Percentiles rank a stretch among this genome's conserved stretches.
Conservation (phyloP, 2,888 invertebrate genomes). For the Caenorhabditis auriculariae region DNA sequence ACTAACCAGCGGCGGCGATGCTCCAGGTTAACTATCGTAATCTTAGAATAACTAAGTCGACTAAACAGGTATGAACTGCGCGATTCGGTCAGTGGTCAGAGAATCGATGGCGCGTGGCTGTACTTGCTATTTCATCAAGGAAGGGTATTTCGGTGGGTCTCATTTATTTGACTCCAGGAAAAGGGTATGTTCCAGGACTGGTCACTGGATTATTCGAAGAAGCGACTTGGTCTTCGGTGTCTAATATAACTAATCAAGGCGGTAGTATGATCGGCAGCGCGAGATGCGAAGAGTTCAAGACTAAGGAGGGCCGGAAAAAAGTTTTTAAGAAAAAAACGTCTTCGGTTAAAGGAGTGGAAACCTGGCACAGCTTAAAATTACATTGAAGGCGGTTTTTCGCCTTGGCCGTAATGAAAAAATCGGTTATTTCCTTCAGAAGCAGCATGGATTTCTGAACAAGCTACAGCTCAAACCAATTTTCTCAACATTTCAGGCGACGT, state of each 20-base stretch:
- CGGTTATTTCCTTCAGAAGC: too few relatives aligned
- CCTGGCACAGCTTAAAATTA: not conserved
- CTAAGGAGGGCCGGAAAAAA: slow-evolving; percentile 80
- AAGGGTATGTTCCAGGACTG: slow-evolving; percentile 67
- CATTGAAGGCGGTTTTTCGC: not conserved
- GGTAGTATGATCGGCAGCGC: slow-evolving; percentile 98
- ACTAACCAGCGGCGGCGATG: slow-evolving; percentile 36
- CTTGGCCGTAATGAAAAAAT: too few relatives aligned
- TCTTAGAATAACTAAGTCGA: not conserved
- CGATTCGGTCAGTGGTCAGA: slow-evolving; percentile 91
- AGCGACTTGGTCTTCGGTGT: slow-evolving; percentile 92
- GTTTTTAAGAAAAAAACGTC: not conserved
- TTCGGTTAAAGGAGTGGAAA: not conserved
- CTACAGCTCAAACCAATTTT: not conserved
- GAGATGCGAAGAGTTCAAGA: slow-evolving; percentile 85
- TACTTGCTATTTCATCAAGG: slow-evolving; percentile 81
- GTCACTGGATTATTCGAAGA: slow-evolving; percentile 76
- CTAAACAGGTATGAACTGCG: slow-evolving; percentile 90
- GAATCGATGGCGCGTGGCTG: slow-evolving; percentile 96
- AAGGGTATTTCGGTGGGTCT: slow-evolving; percentile 73
- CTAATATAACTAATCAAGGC: slow-evolving; percentile 94
- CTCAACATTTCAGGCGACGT: slow-evolving; percentile 75
- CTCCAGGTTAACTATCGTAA: slow-evolving; percentile 16
- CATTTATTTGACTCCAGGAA: too few relatives aligned
- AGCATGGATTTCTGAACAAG: not conserved